A percentile compares a stretch with the other conserved stretches of the same genome.
Conservation (phyloP, 2,888 invertebrate genomes). For the Stenolophus ochropezus region DNA sequence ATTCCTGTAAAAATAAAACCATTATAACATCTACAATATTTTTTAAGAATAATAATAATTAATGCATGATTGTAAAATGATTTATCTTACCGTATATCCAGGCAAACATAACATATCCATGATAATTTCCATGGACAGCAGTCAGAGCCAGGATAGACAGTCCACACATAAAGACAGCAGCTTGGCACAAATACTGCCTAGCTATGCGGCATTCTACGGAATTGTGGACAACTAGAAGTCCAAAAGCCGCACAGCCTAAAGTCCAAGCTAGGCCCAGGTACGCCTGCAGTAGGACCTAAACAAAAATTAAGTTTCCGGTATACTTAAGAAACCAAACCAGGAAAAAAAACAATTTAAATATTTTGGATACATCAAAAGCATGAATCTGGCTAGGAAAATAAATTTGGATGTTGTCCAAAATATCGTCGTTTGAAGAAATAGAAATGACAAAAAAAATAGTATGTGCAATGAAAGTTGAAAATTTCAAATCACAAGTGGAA, state of each 20-base stretch:
- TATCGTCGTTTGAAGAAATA: no score
- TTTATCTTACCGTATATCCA: constrained; percentile 83
- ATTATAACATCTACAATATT: background rate
- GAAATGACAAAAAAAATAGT: no score
- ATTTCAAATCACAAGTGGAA: no score
- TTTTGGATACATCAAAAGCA: no score
- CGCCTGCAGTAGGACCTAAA: constrained; percentile 76
- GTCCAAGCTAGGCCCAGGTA: constrained; percentile 90
- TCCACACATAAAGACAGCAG: constrained; percentile 86
- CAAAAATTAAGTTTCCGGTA: no score
- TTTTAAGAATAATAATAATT: background rate
- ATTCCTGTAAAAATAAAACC: constrained; percentile 78
- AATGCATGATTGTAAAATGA: background rate
- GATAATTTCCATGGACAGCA: constrained; percentile 84
- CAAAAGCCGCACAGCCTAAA: constrained; percentile 87
- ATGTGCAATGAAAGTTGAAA: no score
- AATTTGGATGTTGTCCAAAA: no score
- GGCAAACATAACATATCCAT: constrained; percentile 86
- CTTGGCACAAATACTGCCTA: constrained; percentile 88
- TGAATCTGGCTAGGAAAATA: no score
- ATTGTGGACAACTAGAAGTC: constrained; percentile 87
- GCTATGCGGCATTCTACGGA: constrained; percentile 90
- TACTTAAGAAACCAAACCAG: no score
- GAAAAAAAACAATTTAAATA: no score
- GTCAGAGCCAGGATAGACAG: constrained; percentile 86